Evolutionary conservation across 2,113 vertebrate species (phyloP).

Genomic region (Oryzias woworae): DNA sequence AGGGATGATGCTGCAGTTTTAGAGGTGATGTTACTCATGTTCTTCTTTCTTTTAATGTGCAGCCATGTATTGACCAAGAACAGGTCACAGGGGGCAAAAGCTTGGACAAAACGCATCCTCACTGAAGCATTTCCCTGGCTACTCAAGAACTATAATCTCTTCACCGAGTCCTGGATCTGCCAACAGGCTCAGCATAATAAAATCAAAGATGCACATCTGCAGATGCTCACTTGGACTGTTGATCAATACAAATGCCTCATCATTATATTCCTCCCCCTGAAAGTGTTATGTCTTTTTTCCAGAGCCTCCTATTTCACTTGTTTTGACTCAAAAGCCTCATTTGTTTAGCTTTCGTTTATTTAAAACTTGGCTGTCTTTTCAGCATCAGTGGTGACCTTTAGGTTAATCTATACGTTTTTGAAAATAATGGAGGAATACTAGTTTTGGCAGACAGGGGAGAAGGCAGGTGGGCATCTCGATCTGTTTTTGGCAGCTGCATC

Average conservation of each 20-base stretch:
- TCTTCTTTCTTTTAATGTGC: constrained; percentile 1
- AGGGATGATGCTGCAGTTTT: background rate
- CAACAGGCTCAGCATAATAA: constrained; percentile 12
- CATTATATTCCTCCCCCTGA: constrained; percentile 9
- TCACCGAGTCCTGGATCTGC: no score
- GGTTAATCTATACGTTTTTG: constrained; percentile 9
- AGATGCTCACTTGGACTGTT: constrained; percentile 9
- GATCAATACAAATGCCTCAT: constrained; percentile 24
- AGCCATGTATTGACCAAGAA: no score
- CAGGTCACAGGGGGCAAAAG: no score
- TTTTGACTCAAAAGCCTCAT: background rate
- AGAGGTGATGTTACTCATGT: constrained; percentile 17
- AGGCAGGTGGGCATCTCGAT: constrained; percentile 41
- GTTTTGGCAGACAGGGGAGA: constrained; percentile 28
- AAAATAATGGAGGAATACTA: constrained; percentile 17
- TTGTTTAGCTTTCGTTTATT: constrained; percentile 21
- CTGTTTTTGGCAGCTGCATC: constrained; percentile 7
- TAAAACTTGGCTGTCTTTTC: constrained; percentile 5
- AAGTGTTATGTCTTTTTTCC: constrained; percentile 5
- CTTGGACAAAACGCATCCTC: no score
- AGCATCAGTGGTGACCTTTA: constrained; percentile 9
- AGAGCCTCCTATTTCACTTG: constrained; percentile 8
- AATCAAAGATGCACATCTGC: constrained; percentile 29
- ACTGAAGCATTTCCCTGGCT: no score
- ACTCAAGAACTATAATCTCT: no score